Base-by-base conservation (phyloP, 1,140 invertebrate genomes). In the Neuroterus valhalla region DNA sequence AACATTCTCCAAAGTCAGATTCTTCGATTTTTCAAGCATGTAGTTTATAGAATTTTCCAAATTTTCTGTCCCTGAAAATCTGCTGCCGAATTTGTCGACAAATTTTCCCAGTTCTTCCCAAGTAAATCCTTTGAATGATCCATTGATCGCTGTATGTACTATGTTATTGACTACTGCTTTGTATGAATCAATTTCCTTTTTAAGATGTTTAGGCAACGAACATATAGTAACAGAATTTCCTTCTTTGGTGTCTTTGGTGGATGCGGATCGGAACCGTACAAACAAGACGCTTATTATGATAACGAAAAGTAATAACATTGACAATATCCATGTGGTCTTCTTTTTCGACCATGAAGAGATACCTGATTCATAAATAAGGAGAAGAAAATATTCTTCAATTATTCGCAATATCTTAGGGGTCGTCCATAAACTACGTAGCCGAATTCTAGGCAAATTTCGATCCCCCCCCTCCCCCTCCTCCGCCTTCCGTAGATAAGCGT, bases 1-100 rank as follows among this genome's bases (percentile, higher is more conserved):
- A 3, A 94, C 92, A 86, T 94, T 93, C 70, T 94, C 92, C 6
- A 94, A 83, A 15, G 86, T 89, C 76, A 91, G 87, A 21, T 86
- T 78, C 14, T 79, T 84, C 68, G 93, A 91, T 66, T 91, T 88
- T 43, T 93, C 80, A 45, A 95, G 79, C 88, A 94, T 93, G 79
- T 94, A 94, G 88, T 96, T 93, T 74, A 96, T 96, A 0, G 94
- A 90, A 70, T 92, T 86, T 88, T 96, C 94, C 15, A 96, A 90
- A 74, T 87, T 90, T 72, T 91, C 73, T 0, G 93, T 92, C 1
- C 95, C 95, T 1, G 93, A 88, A 42, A 94, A 87, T 71, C 95
- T 89, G 3, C 91, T 89, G 2, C 95, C 95, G 90, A 95, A 96
- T 70, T 89, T 93, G 81, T 96, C 95, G 0, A 94, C 92, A 84